Evolutionary conservation across 2,797 vertebrate species (phyloP).

Genomic region (Eurystomus glaucurus): DNA sequence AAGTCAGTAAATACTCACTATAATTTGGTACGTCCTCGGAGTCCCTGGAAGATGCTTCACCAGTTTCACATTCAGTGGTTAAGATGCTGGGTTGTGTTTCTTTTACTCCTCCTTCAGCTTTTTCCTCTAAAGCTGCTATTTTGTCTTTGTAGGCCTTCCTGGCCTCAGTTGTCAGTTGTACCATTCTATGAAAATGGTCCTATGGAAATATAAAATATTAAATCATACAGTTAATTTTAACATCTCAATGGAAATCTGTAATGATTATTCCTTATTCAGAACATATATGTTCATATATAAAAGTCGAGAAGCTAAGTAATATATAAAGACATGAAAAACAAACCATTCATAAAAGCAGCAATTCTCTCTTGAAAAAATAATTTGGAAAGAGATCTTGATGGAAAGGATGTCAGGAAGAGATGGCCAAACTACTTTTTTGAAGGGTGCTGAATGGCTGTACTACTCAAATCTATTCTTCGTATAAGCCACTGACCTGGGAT

Average conservation of each 20-base stretch:
- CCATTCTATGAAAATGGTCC: conserved; percentile 97
- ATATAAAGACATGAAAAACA: neutral
- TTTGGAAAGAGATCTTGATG: neutral
- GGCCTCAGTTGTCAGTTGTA: conserved; percentile 93
- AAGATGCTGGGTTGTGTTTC: neutral
- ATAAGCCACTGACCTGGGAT: neutral
- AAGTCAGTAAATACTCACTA: conserved; percentile 83
- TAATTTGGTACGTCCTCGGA: conserved; percentile 89
- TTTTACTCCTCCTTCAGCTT: conserved; percentile 32
- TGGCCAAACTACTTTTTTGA: neutral
- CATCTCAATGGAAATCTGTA: neutral
- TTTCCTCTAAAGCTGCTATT: conserved; percentile 84
- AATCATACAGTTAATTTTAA: neutral
- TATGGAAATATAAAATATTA: conserved; percentile 56
- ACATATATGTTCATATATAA: neutral
- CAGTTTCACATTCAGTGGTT: neutral
- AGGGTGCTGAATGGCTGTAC: neutral
- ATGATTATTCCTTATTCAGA: neutral
- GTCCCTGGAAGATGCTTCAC: neutral
- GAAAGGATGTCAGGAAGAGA: neutral
- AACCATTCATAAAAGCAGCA: neutral
- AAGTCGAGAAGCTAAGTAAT: neutral
- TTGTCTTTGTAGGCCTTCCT: conserved; percentile 92
- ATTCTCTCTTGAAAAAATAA: neutral
- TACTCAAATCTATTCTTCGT: neutral